Conservation (phyloP, 2,888 invertebrate genomes). For the Drosophila acutilabella region DNA sequence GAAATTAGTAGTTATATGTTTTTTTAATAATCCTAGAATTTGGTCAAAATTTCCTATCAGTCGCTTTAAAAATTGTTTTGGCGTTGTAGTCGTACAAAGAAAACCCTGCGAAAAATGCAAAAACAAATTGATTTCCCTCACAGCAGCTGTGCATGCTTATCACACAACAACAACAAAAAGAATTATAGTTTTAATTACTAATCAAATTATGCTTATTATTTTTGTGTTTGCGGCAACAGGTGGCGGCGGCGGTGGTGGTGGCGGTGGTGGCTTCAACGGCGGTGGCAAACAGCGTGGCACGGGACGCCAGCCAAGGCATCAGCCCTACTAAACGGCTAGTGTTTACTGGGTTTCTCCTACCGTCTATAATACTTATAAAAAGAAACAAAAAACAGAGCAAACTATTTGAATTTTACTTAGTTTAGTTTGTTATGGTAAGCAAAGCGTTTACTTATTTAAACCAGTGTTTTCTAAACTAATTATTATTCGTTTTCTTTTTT, state of each 20-base stretch:
- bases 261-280: conserved; percentile 87
- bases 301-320: conserved; percentile 94
- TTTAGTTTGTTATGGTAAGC: conserved; percentile 78
- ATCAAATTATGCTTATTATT: conserved; percentile 6
- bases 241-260: conserved; percentile 80
- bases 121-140: conserved; percentile 24
- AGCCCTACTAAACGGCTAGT: conserved; percentile 89
- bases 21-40: conserved; percentile 60
- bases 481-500: conserved; percentile 16
- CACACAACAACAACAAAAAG: background rate
- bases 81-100: conserved; percentile 52
- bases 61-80: conserved; percentile 56
- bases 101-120: conserved; percentile 27
- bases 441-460: background rate
- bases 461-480: background rate
- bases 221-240: conserved; percentile 64
- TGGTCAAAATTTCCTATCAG: conserved; percentile 76
- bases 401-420: conserved; percentile 78
- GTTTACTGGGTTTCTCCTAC: conserved; percentile 14
- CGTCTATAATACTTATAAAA: background rate
- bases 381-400: conserved; percentile 44
- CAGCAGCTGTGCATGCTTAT: conserved; percentile 48
- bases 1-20: conserved; percentile 47
- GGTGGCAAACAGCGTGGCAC: conserved; percentile 95
- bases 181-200: conserved; percentile 4